phyloP scores from a whole-genome alignment of 1,140 invertebrate species.

The Octopus sinensis region DNA sequence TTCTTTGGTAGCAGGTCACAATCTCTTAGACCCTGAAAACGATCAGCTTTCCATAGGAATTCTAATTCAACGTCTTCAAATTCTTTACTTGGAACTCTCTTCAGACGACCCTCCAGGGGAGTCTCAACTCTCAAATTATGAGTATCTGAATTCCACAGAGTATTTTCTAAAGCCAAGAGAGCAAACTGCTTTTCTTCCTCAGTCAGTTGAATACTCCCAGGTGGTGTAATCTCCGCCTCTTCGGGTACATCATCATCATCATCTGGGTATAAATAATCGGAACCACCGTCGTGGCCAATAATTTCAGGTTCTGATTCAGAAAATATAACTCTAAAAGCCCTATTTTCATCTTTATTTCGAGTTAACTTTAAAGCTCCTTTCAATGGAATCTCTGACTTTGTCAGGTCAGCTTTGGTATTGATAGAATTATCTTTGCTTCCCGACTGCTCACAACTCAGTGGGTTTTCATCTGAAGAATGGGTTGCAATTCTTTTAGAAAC shows the following conservation, averaged over 20 bases:
- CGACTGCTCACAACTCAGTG: background rate
- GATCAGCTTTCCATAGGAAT: slow-evolving; percentile 35
- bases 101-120: background rate
- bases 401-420: background rate
- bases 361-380: background rate
- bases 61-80: slow-evolving; percentile 45
- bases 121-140: slow-evolving; percentile 34
- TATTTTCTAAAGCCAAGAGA: slow-evolving; percentile 47
- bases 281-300: slow-evolving; percentile 48
- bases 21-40: slow-evolving; percentile 38
- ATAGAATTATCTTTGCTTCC: background rate
- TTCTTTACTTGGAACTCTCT: slow-evolving; percentile 32
- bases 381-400: background rate
- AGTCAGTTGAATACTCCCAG: slow-evolving; percentile 36
- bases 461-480: background rate
- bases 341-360: slow-evolving; percentile 19
- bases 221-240: slow-evolving; percentile 15
- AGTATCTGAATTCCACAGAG: slow-evolving; percentile 45
- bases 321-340: slow-evolving; percentile 34
- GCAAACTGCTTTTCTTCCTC: slow-evolving; percentile 50
- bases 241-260: slow-evolving; percentile 20
- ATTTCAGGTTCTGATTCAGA: slow-evolving; percentile 32
- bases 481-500: background rate
- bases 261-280: slow-evolving; percentile 38
- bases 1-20: slow-evolving; percentile 36